These are phyloP conservation scores for Geotrupes spiniger DNA, from an alignment of 2,888 invertebrate genomes.

Conservation along the genomic window DNA sequence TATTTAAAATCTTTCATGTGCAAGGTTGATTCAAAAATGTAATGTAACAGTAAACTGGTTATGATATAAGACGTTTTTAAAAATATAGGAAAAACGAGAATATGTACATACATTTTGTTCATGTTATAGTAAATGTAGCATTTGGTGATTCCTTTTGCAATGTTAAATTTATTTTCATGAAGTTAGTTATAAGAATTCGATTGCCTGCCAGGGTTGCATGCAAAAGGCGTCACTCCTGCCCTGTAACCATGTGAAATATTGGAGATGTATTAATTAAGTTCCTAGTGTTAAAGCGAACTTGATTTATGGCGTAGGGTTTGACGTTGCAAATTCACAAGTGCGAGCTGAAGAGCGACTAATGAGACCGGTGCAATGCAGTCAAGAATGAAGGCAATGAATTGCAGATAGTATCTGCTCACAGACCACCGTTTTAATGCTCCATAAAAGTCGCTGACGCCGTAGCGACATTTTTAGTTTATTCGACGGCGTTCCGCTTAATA, in stretches of 20 bases:
- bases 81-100: too few relatives aligned
- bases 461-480: constrained; percentile 10
- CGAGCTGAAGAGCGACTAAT: background rate
- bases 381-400: background rate
- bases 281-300: background rate
- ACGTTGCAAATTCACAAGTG: background rate
- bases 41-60: too few relatives aligned
- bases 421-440: constrained; percentile 18
- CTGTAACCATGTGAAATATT: background rate
- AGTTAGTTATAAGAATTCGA: too few relatives aligned
- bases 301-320: background rate
- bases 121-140: too few relatives aligned
- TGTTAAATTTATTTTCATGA: too few relatives aligned
- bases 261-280: constrained; percentile 3
- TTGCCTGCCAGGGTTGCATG: too few relatives aligned
- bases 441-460: constrained; percentile 19
- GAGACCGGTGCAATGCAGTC: background rate
- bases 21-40: too few relatives aligned
- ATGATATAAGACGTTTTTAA: too few relatives aligned
- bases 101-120: too few relatives aligned
- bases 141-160: too few relatives aligned
- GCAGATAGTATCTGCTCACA: constrained; percentile 13
- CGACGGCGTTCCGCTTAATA: background rate
- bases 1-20: too few relatives aligned
- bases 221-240: too few relatives aligned